Conservation (phyloP, 2,888 invertebrate species). For the Amblyjoppa proteus region DNA sequence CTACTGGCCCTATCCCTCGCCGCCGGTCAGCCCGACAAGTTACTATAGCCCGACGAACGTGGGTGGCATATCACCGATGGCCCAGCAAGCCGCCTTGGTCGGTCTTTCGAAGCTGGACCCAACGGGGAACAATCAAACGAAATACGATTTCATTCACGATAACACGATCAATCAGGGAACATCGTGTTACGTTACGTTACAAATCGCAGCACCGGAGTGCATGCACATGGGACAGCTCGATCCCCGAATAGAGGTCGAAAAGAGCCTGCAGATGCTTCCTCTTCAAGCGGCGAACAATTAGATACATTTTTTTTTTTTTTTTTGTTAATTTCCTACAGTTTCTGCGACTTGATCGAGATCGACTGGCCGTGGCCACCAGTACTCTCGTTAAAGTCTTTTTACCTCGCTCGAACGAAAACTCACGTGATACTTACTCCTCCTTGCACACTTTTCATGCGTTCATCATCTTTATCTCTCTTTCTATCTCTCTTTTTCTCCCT, state of each 20-base stretch:
- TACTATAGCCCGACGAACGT: constrained; percentile 90
- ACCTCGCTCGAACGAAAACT: constrained; percentile 63
- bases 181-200: constrained; percentile 61
- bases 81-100: constrained; percentile 78
- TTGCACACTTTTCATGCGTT: constrained; percentile 49
- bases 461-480: constrained; percentile 37
- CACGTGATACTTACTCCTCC: constrained; percentile 52
- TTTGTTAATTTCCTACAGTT: constrained; percentile 4
- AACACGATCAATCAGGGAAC: constrained; percentile 56
- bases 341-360: constrained; percentile 13
- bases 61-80: constrained; percentile 80
- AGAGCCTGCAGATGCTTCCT: constrained; percentile 78
- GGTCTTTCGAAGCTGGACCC: constrained; percentile 67
- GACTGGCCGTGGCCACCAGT: constrained; percentile 61
- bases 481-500: background rate
- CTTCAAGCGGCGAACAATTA: constrained; percentile 81
- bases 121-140: constrained; percentile 47
- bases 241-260: constrained; percentile 80
- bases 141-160: constrained; percentile 66
- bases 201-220: constrained; percentile 76
- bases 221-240: constrained; percentile 76
- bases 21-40: constrained; percentile 96
- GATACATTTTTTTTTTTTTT: background rate
- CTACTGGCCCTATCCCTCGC: constrained; percentile 98
- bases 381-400: constrained; percentile 52